Percentiles rank a stretch among this genome's conserved stretches.
Conservation (phyloP, 2,888 invertebrate genomes). For the Dioctria rufipes region DNA sequence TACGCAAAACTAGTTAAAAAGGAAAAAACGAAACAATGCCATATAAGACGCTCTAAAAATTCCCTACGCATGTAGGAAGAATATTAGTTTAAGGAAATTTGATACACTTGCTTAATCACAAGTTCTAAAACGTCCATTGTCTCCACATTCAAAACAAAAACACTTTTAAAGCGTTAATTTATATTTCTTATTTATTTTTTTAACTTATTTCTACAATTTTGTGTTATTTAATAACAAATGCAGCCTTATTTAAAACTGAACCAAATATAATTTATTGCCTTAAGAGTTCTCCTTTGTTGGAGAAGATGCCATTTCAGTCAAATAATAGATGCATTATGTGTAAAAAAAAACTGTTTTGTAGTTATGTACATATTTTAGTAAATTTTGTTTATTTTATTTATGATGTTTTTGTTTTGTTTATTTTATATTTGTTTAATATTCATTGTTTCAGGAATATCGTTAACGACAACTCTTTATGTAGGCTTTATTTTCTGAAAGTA, state of each 20-base stretch:
- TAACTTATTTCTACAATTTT: constrained; percentile 3
- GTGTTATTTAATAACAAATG: neutral
- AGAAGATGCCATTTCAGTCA: constrained; percentile 1
- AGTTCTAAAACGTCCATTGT: constrained; percentile 40
- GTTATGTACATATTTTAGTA: constrained; percentile 24
- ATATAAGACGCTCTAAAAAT: neutral
- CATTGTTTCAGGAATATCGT: neutral
- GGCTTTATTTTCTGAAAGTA: neutral
- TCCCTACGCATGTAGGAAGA: neutral
- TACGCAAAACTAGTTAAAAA: constrained; percentile 13
- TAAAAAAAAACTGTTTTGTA: constrained; percentile 22
- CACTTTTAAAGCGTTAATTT: neutral
- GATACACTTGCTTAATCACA: constrained; percentile 33
- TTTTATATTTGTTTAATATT: neutral
- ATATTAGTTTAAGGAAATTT: constrained; percentile 22
- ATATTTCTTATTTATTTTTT: constrained; percentile 21
- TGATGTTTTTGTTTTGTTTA: constrained; percentile 10
- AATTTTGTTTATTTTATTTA: constrained; percentile 17
- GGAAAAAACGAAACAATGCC: constrained; percentile 10
- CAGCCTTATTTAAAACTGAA: neutral
- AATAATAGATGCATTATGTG: neutral
- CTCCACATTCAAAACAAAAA: constrained; percentile 11
- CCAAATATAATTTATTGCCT: constrained; percentile 44
- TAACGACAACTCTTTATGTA: constrained; percentile 9
- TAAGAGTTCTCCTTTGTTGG: constrained; percentile 18